Evolutionary conservation across 2,113 vertebrate species (phyloP), one percentile per base, ranked within the genome.

Genomic region (Nothocercus nigrocapillus): DNA sequence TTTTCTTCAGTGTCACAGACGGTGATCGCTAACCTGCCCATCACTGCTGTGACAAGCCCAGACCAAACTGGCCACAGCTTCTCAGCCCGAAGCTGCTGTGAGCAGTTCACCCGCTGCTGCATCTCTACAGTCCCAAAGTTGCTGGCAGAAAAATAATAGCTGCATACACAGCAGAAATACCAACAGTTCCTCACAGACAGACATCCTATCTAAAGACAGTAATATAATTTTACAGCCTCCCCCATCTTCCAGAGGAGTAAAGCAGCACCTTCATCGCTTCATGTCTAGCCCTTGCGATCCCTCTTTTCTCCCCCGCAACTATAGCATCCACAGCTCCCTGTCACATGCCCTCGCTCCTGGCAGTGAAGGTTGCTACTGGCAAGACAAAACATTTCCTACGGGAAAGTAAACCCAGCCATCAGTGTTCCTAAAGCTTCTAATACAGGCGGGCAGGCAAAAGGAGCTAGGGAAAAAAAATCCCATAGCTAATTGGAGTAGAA

Each of bases 401-500:
- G 61, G 51, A 42, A 84, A 19, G 13, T 67, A 21, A 58, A 34
- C 49, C n/a, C 61, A 78, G 68, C 36, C 14, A 7, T 34, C 1
- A 2, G 8, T 82, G 47, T 86, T 88, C 19, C 32, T 80, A 51
- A 75, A 75, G 32, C 69, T 66, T 78, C 45, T 82, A 38, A 66
- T 74, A 66, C 12, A 92, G 59, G 42, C 40, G 28, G 45, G 20
- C 45, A 79, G 44, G 64, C 59, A 56, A 88, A 84, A 79, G 28
- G 28, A 86, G 58, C 73, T n/a, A 28, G 63, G 30, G 53, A 67
- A 58, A 78, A 64, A 9, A 73, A 75, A 22, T 94, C 78, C 74
- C 66, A 45, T 73, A 56, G 66, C 42, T 92, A 93, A 90, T 81
- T 88, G 85, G 82, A 81, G 40, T 72, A 54, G 58, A 91, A 75